These are phyloP conservation scores for Capitella teleta DNA, from an alignment of 1,140 invertebrate genomes.

Conservation along the genomic window DNA sequence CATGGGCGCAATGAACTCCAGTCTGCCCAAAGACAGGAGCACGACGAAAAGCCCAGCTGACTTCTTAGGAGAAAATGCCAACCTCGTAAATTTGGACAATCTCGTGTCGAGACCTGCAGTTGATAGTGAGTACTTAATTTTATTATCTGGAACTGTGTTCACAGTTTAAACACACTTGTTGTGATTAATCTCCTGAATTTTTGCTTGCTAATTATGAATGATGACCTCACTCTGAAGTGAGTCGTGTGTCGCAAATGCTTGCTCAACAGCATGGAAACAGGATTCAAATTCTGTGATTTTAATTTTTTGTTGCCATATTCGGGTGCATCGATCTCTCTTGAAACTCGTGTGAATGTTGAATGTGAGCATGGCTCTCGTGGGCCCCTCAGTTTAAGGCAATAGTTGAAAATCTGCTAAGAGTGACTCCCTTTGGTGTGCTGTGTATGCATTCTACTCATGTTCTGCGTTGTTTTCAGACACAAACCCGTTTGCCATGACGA, in stretches of 20 bases:
- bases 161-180: neutral
- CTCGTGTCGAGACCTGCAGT: conserved; percentile 17
- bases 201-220: neutral
- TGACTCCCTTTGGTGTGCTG: neutral
- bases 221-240: neutral
- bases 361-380: too few relatives aligned
- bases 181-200: neutral
- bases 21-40: conserved; percentile 12
- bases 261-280: neutral
- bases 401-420: neutral
- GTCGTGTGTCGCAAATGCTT: neutral
- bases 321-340: neutral
- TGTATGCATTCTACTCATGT: neutral
- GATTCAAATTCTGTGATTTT: neutral
- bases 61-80: conserved; percentile 32
- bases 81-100: conserved; percentile 34
- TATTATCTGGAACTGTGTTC: neutral
- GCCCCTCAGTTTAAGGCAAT: too few relatives aligned
- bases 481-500: conserved; percentile 19
- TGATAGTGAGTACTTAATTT: neutral
- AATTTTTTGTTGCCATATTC: neutral
- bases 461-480: conserved; percentile 18
- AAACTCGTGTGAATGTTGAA: neutral
- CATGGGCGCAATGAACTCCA: neutral
- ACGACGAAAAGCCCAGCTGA: conserved; percentile 31